Evolutionary conservation across 2,888 invertebrate species (phyloP), one percentile per base, ranked within the genome.

Genomic region (Calliopum simillimum): DNA sequence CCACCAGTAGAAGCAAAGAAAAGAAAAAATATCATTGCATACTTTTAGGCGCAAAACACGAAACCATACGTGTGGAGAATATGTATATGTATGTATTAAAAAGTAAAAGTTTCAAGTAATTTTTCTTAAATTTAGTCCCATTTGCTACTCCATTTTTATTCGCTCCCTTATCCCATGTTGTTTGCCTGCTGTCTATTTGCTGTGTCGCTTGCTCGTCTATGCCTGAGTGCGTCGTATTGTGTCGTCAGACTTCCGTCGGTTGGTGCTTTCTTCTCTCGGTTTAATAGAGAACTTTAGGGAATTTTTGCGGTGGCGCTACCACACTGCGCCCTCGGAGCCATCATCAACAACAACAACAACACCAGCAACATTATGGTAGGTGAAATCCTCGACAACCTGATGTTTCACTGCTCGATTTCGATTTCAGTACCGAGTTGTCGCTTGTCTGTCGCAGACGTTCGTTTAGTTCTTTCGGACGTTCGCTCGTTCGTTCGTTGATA

Each of bases 391-490:
- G 14, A 64, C 51, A 51, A 51, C 19, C 53, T 14, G 19, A 53
- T 23, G 23, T 53, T 23, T 23, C 19, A 53, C 21, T 53, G 19
- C 11, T 21, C 53, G 14, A n/a, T 13, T 64, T 51, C 33, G 43
- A 41, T 53, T 25, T 59, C 49, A 67, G 59, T 67, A 47, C 51
- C 43, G 58, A 58, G 59, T 16, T 47, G 67, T 33, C 41, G 67
- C 49, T 67, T 58, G 66, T 66, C 56, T 19, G 46, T 21, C 21
- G 12, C 23, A n/a, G 66, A 66, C 66, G 46, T 25, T 56, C 47
- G 46, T 33, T 56, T 56, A 33, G 33, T 33, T 33, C n/a, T n/a
- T n/a, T n/a, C 8, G 33, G 2, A 8, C 33, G 33, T 33, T 33
- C 33, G 8, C 2, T 33, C 33, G 33, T 33, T 33, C 33, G 8